These are phyloP conservation scores for Leuciscus waleckii DNA, from an alignment of 2,797 vertebrate genomes.

Conservation along the genomic window DNA sequence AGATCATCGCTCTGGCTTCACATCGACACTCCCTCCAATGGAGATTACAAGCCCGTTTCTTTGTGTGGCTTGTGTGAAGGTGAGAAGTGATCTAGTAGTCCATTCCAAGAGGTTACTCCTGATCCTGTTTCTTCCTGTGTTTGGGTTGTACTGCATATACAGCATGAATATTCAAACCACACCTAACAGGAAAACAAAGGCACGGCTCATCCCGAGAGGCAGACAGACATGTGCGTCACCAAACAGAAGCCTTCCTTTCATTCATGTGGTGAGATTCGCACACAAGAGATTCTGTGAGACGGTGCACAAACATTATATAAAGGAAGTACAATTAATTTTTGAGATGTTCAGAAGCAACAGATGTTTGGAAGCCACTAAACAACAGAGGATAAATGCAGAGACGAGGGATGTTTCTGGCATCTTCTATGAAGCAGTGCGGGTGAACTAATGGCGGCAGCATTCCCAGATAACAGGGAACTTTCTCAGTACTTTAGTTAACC, in stretches of 20 bases:
- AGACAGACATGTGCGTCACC: conserved; percentile 28
- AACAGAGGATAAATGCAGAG: conserved; percentile 27
- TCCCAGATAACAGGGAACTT: background rate
- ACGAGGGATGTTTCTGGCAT: conserved; percentile 31
- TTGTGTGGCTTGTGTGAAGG: conserved; percentile 5
- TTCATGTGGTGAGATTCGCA: conserved; percentile 17
- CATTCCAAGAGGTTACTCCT: background rate
- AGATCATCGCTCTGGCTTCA: conserved; percentile 7
- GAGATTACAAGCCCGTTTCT: conserved; percentile 3
- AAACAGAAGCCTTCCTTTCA: conserved; percentile 30
- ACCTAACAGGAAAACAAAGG: conserved; percentile 42
- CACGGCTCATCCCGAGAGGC: conserved; percentile 32
- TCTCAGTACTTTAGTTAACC: background rate
- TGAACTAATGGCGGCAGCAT: conserved; percentile 17
- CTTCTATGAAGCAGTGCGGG: background rate
- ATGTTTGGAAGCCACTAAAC: conserved; percentile 67
- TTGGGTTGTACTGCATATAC: background rate
- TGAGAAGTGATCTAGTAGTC: background rate
- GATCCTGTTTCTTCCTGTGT: background rate
- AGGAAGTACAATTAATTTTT: conserved; percentile 44
- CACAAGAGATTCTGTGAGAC: background rate
- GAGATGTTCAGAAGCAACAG: conserved; percentile 51
- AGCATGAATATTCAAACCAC: conserved; percentile 36
- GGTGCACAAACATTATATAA: background rate
- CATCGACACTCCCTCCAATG: background rate